phyloP scores from a whole-genome alignment of 2,888 invertebrate genomes.

The Amphipoea oculea region DNA sequence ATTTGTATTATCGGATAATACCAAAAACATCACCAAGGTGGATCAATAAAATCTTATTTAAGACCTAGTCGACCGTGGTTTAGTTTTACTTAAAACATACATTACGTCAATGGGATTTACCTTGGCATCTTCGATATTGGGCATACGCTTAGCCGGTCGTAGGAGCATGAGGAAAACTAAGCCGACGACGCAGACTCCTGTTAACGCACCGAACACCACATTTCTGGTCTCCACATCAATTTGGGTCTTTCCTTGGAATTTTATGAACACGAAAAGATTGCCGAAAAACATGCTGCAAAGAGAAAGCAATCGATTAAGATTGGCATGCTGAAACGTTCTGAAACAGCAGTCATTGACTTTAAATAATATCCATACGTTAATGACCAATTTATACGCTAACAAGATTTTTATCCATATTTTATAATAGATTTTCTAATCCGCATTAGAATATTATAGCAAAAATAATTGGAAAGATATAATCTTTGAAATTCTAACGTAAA shows the following conservation, averaged over 20 bases:
- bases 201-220: constrained; percentile 95
- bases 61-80: constrained; percentile 54
- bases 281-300: constrained; percentile 97
- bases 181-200: constrained; percentile 93
- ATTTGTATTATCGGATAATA: constrained; percentile 41
- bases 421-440: constrained; percentile 8
- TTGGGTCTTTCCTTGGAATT: constrained; percentile 94
- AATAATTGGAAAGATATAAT: constrained; percentile 18
- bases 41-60: constrained; percentile 53
- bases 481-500: not conserved
- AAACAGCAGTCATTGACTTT: constrained; percentile 22
- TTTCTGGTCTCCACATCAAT: constrained; percentile 94
- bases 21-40: constrained; percentile 52
- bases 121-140: constrained; percentile 84
- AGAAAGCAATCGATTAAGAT: constrained; percentile 58
- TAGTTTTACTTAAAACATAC: constrained; percentile 27
- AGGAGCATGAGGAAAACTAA: constrained; percentile 92
- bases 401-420: constrained; percentile 35
- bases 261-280: constrained; percentile 98
- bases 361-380: constrained; percentile 38
- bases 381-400: constrained; percentile 52
- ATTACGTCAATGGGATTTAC: constrained; percentile 68
- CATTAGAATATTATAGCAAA: constrained; percentile 16
- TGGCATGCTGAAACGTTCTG: constrained; percentile 37
- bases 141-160: constrained; percentile 88